Evolutionary conservation across 2,113 vertebrate species (phyloP).

Genomic region (Coturnix japonica): DNA sequence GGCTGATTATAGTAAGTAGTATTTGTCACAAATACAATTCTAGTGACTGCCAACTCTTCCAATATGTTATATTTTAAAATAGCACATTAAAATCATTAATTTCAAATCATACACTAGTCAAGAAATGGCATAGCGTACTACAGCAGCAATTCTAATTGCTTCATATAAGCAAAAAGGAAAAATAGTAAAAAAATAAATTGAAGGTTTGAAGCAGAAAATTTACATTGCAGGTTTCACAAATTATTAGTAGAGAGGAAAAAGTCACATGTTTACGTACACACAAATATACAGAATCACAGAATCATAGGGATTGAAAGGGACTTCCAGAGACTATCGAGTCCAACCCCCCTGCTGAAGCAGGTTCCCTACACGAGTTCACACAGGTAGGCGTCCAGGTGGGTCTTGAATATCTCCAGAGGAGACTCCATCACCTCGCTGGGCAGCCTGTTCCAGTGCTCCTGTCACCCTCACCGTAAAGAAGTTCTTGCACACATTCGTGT

Average conservation of each 20-base stretch:
- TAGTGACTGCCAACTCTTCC: neutral
- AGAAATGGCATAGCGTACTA: neutral
- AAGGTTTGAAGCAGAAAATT: neutral
- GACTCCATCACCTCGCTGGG: too few species aligned
- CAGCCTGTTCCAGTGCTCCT: too few species aligned
- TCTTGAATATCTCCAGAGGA: too few species aligned
- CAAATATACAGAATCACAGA: too few species aligned
- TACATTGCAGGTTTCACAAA: neutral
- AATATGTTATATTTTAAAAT: conserved; percentile 19
- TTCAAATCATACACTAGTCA: neutral
- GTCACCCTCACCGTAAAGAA: too few species aligned
- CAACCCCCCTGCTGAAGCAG: too few species aligned
- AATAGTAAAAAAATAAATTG: neutral
- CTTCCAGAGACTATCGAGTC: too few species aligned
- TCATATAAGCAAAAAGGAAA: neutral
- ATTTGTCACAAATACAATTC: conserved; percentile 39
- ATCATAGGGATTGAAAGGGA: too few species aligned
- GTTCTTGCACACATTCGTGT: too few species aligned
- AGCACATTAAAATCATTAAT: neutral
- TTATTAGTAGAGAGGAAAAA: neutral
- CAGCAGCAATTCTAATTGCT: neutral
- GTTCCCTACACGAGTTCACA: too few species aligned
- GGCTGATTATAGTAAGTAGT: conserved; percentile 27
- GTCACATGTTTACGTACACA: too few species aligned
- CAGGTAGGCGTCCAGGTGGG: too few species aligned